Conservation (phyloP, 2,888 invertebrate genomes). For the Cerceris rybyensis region DNA sequence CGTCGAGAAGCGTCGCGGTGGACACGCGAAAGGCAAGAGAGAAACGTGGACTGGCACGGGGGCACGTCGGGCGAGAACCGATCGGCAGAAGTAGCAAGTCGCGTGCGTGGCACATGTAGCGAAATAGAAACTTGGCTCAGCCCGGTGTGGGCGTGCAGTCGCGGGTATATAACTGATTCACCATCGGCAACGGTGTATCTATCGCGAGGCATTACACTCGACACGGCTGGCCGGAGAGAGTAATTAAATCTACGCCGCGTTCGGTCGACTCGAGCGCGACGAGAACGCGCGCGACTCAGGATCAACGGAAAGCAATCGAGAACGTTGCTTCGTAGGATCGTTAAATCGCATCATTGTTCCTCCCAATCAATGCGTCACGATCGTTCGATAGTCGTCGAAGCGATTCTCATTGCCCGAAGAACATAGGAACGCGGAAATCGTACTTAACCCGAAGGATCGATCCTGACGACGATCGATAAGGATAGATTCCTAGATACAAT, state of each 20-base stretch:
- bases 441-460: conserved; percentile 14
- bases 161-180: conserved; percentile 50
- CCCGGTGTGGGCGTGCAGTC: conserved; percentile 34
- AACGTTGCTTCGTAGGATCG: conserved; percentile 5
- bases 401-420: background rate
- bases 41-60: conserved; percentile 26
- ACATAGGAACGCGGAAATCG: conserved; percentile 44
- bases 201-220: conserved; percentile 44
- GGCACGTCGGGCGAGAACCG: conserved; percentile 2
- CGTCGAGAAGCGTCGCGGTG: background rate
- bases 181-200: conserved; percentile 45
- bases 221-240: conserved; percentile 17
- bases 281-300: background rate
- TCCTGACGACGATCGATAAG: conserved; percentile 34
- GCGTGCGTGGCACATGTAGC: conserved; percentile 56
- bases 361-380: conserved; percentile 20
- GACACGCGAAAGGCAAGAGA: conserved; percentile 22
- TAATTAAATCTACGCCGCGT: conserved; percentile 45
- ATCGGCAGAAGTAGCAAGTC: conserved; percentile 26
- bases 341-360: conserved; percentile 35
- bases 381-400: conserved; percentile 2
- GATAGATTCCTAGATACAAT: conserved; percentile 37
- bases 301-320: background rate
- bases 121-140: conserved; percentile 61
- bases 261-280: background rate